Conservation (phyloP, 2,113 vertebrate genomes). For the Hippotragus niger region DNA sequence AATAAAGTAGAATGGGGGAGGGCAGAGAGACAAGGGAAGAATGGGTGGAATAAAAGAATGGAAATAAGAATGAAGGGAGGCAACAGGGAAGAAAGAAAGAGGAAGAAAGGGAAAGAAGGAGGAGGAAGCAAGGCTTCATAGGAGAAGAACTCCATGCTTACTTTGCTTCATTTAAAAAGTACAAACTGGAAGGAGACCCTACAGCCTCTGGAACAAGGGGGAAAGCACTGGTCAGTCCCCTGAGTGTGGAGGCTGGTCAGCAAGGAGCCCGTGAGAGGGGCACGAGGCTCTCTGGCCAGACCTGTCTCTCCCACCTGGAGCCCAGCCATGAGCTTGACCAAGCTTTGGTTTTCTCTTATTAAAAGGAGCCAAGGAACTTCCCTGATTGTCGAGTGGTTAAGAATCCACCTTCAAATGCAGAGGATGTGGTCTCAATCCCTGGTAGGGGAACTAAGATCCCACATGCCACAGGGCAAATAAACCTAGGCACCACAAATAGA, state of each 20-base stretch:
- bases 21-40: rapidly evolving
- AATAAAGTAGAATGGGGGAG: neutral
- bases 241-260: too few species aligned
- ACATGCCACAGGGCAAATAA: neutral
- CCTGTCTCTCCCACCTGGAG: neutral
- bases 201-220: rapidly evolving
- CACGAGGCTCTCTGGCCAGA: neutral
- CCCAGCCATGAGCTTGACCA: neutral
- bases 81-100: neutral
- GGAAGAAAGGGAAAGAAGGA: neutral
- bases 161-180: neutral
- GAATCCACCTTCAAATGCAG: neutral
- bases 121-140: neutral
- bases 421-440: neutral
- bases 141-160: neutral
- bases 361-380: neutral
- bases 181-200: neutral
- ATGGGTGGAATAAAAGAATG: too few species aligned
- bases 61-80: neutral
- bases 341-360: neutral
- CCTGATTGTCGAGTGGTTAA: neutral
- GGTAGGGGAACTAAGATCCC: neutral
- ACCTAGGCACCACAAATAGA: neutral
- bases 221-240: rapidly evolving
- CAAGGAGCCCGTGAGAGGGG: neutral